These are phyloP conservation scores for Conopomorpha cramerella DNA, from an alignment of 1,140 invertebrate species.

Conservation along the genomic window DNA sequence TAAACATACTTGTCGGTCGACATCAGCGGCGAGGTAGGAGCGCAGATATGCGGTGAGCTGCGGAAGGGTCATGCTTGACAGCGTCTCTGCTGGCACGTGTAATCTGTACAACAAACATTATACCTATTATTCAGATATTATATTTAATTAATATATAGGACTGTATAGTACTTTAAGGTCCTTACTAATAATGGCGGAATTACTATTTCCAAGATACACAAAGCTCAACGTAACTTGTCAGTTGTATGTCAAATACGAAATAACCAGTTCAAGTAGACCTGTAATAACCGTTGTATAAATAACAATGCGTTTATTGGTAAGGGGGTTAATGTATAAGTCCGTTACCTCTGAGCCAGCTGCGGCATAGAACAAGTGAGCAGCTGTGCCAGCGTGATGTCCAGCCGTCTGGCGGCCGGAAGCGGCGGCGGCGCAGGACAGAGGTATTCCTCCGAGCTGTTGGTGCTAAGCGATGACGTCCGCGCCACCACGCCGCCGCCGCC, in stretches of 20 bases:
- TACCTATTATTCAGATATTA: conserved; percentile 1
- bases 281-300: no score
- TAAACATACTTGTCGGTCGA: conserved; percentile 31
- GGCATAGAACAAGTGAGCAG: conserved; percentile 79
- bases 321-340: no score
- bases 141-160: no score
- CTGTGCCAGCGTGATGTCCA: conserved; percentile 80
- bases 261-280: no score
- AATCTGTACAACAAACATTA: conserved; percentile 55
- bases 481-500: no score
- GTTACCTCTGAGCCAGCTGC: conserved; percentile 69
- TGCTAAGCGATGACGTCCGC: conserved; percentile 28
- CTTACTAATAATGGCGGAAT: no score
- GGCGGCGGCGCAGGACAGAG: conserved; percentile 62
- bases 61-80: conserved; percentile 84
- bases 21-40: conserved; percentile 63
- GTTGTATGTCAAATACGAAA: no score
- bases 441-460: conserved; percentile 67
- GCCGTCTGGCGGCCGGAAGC: conserved; percentile 28
- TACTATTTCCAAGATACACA: no score
- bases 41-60: conserved; percentile 80
- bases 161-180: no score
- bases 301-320: no score
- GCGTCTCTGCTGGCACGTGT: conserved; percentile 72
- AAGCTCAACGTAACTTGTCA: no score